phyloP scores from a whole-genome alignment of 2,113 vertebrate species.

The Fregata magnificens region DNA sequence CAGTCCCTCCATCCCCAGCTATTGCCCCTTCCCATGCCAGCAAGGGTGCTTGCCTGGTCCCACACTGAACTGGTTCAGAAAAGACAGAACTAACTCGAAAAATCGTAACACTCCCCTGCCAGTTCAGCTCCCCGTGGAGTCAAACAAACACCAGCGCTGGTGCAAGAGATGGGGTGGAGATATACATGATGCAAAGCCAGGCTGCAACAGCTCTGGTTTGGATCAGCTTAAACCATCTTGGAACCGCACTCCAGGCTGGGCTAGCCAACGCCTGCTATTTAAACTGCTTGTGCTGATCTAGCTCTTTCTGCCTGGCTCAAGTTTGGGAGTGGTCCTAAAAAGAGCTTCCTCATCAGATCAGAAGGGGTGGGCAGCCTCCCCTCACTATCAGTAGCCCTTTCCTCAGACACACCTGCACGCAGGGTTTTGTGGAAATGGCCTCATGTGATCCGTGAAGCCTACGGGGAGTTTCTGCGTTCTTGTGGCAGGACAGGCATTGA shows the following conservation, averaged over 20 bases:
- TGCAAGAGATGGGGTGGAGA: background rate
- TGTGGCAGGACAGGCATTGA: background rate
- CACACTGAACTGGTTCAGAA: background rate
- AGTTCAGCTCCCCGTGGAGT: background rate
- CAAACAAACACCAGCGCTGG: background rate
- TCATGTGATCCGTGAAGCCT: accelerated
- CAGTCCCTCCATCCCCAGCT: background rate
- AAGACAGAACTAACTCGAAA: background rate
- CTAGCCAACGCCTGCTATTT: background rate
- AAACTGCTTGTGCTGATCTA: background rate
- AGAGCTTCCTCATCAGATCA: background rate
- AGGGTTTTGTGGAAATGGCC: background rate
- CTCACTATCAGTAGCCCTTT: background rate
- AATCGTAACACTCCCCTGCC: background rate
- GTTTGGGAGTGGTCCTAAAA: background rate
- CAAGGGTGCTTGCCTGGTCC: background rate
- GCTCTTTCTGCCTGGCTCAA: background rate
- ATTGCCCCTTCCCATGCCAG: background rate
- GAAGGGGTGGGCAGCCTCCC: background rate
- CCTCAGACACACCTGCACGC: background rate
- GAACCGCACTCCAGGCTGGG: background rate
- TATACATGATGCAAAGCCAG: background rate
- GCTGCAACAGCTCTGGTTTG: background rate
- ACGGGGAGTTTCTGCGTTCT: background rate
- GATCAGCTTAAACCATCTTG: background rate